Base-by-base conservation (phyloP, 2,113 vertebrate species). In the Heloderma charlesbogerti region DNA sequence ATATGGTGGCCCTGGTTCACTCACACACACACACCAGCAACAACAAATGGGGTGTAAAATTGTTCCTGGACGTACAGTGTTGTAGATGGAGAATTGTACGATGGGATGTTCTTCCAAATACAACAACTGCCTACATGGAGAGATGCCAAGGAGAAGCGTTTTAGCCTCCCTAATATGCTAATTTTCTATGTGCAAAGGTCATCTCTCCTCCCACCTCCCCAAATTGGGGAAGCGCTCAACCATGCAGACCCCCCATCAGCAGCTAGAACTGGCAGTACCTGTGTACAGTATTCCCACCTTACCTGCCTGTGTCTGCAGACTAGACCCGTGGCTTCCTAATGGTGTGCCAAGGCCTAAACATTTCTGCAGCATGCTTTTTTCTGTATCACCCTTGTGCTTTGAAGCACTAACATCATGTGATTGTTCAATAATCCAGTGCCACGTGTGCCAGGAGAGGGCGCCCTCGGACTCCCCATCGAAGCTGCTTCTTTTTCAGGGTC, bases 391-490 rank as follows among this genome's bases (percentile, higher is more conserved):
- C 34, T 22, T 66, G 81, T 34, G 1, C 12, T 29, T 60, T 13
- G 6, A 48, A 60, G n/a, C 1, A 8, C 84, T 9, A 48, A 66
- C 27, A 16, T 18, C 43, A 66, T 66, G 12, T 0, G 29, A 71
- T 9, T 0, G 20, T 15, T 51, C 37, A 12, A 13, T 7, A 5
- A 8, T 9, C 51, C 1, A 4, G 22, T 16, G 15, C n/a, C 3
- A 31, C 6, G 1, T 20, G 34, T 1, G 45, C 48, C 63, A 1
- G 69, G 3, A 6, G 6, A 43, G 43, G 83, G 9, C 48, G 18
- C 13, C 7, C 63, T 75, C 0, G 15, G 25, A 54, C 67, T 20
- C 3, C 34, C 43, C 3, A 29, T 25, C 9, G 31, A 45, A 51
- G 22, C 40, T n/a, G 8, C 2, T 34, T n/a, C n/a, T n/a, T n/a